Conservation (phyloP, 2,113 vertebrate genomes). For the Nerophis lumbriciformis region DNA sequence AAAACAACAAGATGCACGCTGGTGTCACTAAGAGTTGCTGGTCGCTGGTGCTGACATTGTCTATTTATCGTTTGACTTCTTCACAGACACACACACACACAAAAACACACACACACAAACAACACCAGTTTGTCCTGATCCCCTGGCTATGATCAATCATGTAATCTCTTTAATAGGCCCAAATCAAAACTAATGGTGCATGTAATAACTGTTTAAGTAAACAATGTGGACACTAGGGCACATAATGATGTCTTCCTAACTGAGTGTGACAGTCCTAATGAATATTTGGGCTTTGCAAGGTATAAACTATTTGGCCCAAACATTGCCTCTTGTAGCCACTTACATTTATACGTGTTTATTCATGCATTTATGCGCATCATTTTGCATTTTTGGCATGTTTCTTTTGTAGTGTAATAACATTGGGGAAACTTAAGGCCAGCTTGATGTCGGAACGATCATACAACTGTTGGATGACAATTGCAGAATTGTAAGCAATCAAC, state of each 20-base stretch:
- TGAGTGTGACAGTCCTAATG: slow-evolving; percentile 44
- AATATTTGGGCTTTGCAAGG: slow-evolving; percentile 39
- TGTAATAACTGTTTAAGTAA: slow-evolving; percentile 60
- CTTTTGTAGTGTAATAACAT: background rate
- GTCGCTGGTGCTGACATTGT: slow-evolving; percentile 35
- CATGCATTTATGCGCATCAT: slow-evolving; percentile 43
- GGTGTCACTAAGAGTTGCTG: slow-evolving; percentile 14
- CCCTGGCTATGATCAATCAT: slow-evolving; percentile 59
- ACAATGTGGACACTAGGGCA: slow-evolving; percentile 51
- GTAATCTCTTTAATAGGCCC: slow-evolving; percentile 61
- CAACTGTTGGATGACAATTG: no score
- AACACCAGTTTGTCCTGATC: slow-evolving; percentile 29
- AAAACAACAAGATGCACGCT: slow-evolving; percentile 28
- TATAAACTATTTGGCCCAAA: slow-evolving; percentile 42
- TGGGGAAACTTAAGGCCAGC: slow-evolving; percentile 37
- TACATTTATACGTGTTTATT: slow-evolving; percentile 41
- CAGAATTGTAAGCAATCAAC: background rate
- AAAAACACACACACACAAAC: background rate
- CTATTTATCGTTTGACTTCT: slow-evolving; percentile 29
- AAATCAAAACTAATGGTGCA: slow-evolving; percentile 60
- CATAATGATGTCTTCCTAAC: slow-evolving; percentile 43
- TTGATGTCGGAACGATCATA: background rate
- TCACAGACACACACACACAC: background rate
- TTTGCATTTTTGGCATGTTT: background rate
- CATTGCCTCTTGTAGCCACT: slow-evolving; percentile 30